Conservation (phyloP, 2,113 vertebrate genomes). For the Psittacus erithacus region DNA sequence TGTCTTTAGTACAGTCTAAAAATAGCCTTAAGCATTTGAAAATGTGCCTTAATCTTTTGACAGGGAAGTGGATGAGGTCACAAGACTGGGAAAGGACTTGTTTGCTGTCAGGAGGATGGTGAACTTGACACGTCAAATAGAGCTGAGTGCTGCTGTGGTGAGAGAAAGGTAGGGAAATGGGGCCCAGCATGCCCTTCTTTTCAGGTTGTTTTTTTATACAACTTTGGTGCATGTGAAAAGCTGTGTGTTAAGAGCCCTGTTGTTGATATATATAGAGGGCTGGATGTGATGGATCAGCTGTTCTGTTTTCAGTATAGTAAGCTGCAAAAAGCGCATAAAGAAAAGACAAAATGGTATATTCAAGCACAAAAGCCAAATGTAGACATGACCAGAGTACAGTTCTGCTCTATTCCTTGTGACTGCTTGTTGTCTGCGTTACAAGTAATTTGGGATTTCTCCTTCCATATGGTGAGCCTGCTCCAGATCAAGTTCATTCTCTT, state of each 20-base stretch:
- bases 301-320: not conserved
- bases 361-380: not conserved
- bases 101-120: not conserved
- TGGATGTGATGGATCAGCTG: not conserved
- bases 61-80: slow-evolving; percentile 54
- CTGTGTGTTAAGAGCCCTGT: not conserved
- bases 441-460: not conserved
- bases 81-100: not conserved
- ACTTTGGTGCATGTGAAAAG: not conserved
- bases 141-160: not conserved
- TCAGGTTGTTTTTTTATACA: not conserved
- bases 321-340: not conserved
- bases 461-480: not conserved
- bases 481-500: not conserved
- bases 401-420: slow-evolving; percentile 26
- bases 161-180: not conserved
- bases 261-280: not conserved
- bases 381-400: not conserved
- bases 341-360: not conserved
- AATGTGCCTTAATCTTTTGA: slow-evolving; percentile 58
- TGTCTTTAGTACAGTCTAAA: slow-evolving; percentile 5
- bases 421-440: not conserved
- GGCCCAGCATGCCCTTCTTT: not conserved
- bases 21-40: slow-evolving; percentile 55
- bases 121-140: not conserved